A percentile compares a stretch with the other conserved stretches of the same genome.
Evolutionary conservation across 1,140 invertebrate species (phyloP).

Genomic region (Trinorchestia longiramus): DNA sequence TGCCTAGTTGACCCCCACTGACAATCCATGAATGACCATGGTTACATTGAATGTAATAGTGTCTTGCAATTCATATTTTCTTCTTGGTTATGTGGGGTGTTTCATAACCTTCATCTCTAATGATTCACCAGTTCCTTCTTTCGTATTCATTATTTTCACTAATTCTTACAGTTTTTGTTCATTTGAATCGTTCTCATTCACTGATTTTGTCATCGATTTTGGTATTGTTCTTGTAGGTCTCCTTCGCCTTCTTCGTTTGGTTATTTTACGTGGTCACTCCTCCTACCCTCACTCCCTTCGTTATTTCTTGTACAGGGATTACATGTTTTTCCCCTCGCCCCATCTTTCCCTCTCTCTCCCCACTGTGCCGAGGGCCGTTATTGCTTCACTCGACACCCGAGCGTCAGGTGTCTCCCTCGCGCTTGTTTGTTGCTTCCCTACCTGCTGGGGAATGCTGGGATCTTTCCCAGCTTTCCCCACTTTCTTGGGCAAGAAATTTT

Average conservation of each 20-base stretch:
- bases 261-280: background rate
- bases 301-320: background rate
- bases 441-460: background rate
- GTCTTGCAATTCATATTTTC: no score
- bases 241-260: background rate
- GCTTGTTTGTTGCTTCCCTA: conserved; percentile 21
- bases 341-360: background rate
- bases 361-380: conserved; percentile 15
- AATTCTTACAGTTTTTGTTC: background rate
- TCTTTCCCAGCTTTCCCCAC: background rate
- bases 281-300: background rate
- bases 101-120: no score
- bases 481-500: background rate
- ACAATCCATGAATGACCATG: no score
- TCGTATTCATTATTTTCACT: no score
- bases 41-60: no score
- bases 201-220: background rate
- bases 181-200: background rate
- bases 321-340: background rate
- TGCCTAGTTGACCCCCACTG: no score
- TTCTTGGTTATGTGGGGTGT: no score
- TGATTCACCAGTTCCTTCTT: no score
- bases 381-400: conserved; percentile 46
- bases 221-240: background rate
- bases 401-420: conserved; percentile 45